These are phyloP conservation scores for Fringilla coelebs DNA, from an alignment of 2,797 vertebrate species.

Conservation along the genomic window DNA sequence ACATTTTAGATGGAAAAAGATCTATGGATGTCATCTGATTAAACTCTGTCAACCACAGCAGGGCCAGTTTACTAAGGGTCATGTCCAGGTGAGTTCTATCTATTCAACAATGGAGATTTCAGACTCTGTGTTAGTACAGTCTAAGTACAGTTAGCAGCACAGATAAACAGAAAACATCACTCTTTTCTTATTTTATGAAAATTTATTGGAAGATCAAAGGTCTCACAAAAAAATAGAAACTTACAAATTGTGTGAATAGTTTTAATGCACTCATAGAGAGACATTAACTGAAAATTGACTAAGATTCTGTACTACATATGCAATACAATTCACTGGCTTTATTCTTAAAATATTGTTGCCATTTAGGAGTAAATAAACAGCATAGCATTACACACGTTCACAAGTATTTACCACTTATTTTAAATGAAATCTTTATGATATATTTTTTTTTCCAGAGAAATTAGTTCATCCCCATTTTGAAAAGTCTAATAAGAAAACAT, in stretches of 20 bases:
- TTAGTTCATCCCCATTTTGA: slow-evolving; percentile 72
- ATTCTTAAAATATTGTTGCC: slow-evolving; percentile 77
- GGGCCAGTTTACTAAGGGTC: not conserved
- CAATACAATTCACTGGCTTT: slow-evolving; percentile 68
- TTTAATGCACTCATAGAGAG: slow-evolving; percentile 71
- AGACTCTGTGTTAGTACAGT: not conserved
- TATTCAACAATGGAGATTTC: not conserved
- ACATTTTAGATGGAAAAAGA: not conserved
- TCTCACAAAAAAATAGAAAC: slow-evolving; percentile 75
- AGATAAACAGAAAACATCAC: slow-evolving; percentile 25
- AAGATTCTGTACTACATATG: slow-evolving; percentile 61
- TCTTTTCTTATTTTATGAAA: slow-evolving; percentile 71
- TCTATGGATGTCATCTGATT: not conserved
- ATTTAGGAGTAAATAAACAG: slow-evolving; percentile 72
- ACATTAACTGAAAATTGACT: slow-evolving; percentile 65
- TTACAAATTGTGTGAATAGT: slow-evolving; percentile 72
- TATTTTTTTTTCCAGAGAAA: slow-evolving; percentile 60
- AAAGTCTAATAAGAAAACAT: slow-evolving; percentile 71
- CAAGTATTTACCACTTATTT: slow-evolving; percentile 71
- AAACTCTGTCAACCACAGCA: not conserved
- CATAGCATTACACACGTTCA: slow-evolving; percentile 69
- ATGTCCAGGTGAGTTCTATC: not conserved
- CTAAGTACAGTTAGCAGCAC: not conserved
- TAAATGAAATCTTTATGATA: slow-evolving; percentile 61
- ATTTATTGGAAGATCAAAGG: slow-evolving; percentile 73